Conservation (phyloP, 1,140 invertebrate species). For the Eupristina koningsbergeri region DNA sequence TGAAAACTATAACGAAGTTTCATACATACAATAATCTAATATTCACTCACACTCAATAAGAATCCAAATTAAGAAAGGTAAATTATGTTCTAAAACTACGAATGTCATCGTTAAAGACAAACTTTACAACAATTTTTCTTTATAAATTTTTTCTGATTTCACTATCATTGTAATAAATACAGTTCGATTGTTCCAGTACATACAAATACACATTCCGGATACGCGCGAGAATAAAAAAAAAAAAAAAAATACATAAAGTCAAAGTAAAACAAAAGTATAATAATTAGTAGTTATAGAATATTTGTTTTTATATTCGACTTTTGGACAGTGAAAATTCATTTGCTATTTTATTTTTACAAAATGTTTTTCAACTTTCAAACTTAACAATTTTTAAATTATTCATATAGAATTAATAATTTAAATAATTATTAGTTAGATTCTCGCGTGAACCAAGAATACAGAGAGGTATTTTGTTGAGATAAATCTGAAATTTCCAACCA, state of each 20-base stretch:
- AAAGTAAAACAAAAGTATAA: neutral
- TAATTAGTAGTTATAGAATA: neutral
- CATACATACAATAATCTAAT: neutral
- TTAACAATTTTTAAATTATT: neutral
- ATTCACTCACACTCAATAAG: neutral
- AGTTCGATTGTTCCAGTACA: neutral
- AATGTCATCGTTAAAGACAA: neutral
- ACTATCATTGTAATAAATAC: conserved; percentile 23
- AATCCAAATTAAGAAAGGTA: neutral
- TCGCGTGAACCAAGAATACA: neutral
- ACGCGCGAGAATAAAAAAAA: neutral
- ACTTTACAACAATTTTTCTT: neutral
- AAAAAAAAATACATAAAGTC: neutral
- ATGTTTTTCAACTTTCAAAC: conserved; percentile 22
- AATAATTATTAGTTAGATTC: neutral
- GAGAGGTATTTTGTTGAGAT: conserved; percentile 5
- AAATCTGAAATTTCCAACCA: neutral
- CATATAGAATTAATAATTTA: neutral
- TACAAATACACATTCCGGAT: neutral
- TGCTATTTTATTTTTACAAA: neutral
- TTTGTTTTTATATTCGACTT: neutral
- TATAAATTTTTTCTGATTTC: neutral
- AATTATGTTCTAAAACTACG: conserved; percentile 3
- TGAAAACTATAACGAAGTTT: conserved; percentile 24
- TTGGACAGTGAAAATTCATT: neutral